Evolutionary conservation across 2,888 invertebrate genomes (phyloP), one percentile per base, ranked within the genome.

Genomic region (Laspeyria flexula): DNA sequence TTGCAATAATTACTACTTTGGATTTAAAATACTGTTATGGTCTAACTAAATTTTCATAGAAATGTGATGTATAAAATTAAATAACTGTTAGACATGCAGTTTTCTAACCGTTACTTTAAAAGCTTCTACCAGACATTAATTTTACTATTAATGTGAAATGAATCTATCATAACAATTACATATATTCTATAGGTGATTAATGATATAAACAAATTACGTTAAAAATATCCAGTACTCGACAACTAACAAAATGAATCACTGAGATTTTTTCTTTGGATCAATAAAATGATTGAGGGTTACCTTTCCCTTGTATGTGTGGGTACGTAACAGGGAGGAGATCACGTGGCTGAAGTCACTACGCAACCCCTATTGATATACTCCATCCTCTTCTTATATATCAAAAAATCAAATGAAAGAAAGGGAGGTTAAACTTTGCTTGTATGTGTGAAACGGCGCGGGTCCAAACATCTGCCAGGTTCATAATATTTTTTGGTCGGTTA

Each of bases 381-480:
- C 35, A 1, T 86, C 85, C 67, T 79, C 70, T 55, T 86, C 58
- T 41, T 27, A 40, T 73, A 3, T 31, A 48, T n/a, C 2, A 29
- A 7, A 43, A 46, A 51, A 46, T 15, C 12, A 40, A 33, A 35
- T 41, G 63, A 76, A 55, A 57, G 73, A 76, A 75, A 76, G 44
- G 53, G 61, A 73, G 38, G 52, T 41, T 38, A 46, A 37, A 30
- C 29, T 51, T 62, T 44, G 42, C 43, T 46, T 59, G 80, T 83
- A 80, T 81, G 82, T 7, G 79, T 80, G 66, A 56, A 70, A 71
- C 75, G 78, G 80, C 81, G 81, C 83, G 83, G 77, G 83, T 80
- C 68, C 76, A 84, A 91, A 90, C 91, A 91, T 90, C 91, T 92
- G 91, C 91, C 86, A 60, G 77, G 74, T 64, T 78, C 75, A 55